Percentiles rank a stretch among this genome's conserved stretches.
These are phyloP conservation scores for Pasiphila rectangulata DNA, from an alignment of 2,888 invertebrate genomes.

Conservation along the genomic window DNA sequence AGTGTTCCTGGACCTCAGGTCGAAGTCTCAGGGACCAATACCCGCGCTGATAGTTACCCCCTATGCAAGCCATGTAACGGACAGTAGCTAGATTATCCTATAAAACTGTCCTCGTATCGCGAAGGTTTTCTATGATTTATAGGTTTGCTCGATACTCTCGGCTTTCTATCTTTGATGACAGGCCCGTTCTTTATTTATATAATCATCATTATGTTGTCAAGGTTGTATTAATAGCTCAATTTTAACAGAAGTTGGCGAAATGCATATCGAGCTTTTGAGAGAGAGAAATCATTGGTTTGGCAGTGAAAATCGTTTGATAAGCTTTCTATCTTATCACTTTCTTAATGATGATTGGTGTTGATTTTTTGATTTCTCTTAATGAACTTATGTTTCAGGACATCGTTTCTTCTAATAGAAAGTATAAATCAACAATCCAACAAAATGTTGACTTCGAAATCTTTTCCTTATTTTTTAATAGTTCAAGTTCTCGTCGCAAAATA, in stretches of 20 bases:
- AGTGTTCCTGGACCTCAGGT: too few species aligned
- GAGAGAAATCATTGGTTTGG: slow-evolving; percentile 7
- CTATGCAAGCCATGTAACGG: too few species aligned
- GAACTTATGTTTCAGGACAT: background rate
- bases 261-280: background rate
- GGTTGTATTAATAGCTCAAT: slow-evolving; percentile 17
- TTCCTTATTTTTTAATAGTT: too few species aligned
- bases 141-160: slow-evolving; percentile 14
- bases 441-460: too few species aligned
- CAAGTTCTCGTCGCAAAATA: too few species aligned
- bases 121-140: slow-evolving; percentile 20
- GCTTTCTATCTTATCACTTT: slow-evolving; percentile 4
- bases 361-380: background rate
- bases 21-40: too few species aligned
- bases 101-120: slow-evolving; percentile 9
- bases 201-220: slow-evolving; percentile 14
- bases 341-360: slow-evolving; percentile 1
- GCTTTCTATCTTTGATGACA: slow-evolving; percentile 27
- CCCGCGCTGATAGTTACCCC: too few species aligned
- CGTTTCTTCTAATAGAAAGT: too few species aligned
- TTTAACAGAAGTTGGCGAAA: slow-evolving; percentile 15
- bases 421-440: too few species aligned
- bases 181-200: slow-evolving; percentile 16
- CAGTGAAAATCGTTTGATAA: slow-evolving; percentile 3
- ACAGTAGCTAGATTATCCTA: background rate